A percentile compares a stretch with the other conserved stretches of the same genome.
phyloP scores from a whole-genome alignment of 2,113 vertebrate species.

The Martes martes region DNA sequence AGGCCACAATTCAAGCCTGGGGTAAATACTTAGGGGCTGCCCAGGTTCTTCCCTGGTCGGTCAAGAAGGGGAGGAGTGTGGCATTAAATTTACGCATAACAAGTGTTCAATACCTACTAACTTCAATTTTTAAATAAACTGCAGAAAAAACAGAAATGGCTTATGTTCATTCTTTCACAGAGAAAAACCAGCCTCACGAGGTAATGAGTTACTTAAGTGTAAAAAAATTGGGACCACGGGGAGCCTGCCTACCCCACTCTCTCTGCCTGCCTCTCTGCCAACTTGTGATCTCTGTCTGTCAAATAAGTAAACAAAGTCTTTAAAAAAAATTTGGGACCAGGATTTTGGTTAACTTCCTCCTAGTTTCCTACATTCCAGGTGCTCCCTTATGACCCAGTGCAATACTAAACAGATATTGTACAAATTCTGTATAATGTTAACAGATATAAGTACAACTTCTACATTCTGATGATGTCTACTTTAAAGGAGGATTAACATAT shows the following conservation, averaged over 20 bases:
- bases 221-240: background rate
- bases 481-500: slow-evolving; percentile 2
- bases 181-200: background rate
- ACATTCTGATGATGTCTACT: background rate
- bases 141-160: background rate
- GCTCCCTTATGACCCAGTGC: background rate
- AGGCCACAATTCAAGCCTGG: background rate
- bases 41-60: background rate
- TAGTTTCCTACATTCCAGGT: background rate
- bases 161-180: background rate
- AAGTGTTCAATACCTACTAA: background rate
- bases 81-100: background rate
- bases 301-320: too few species aligned
- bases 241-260: too few species aligned
- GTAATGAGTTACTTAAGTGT: background rate
- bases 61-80: background rate
- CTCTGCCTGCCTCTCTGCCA: too few species aligned
- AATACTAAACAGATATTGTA: background rate
- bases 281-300: too few species aligned
- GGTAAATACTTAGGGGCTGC: background rate
- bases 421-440: background rate
- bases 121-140: slow-evolving; percentile 12
- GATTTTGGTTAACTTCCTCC: background rate
- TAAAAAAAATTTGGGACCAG: background rate
- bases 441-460: background rate